phyloP scores from a whole-genome alignment of 2,888 invertebrate genomes.

The Eristalis arbustorum region DNA sequence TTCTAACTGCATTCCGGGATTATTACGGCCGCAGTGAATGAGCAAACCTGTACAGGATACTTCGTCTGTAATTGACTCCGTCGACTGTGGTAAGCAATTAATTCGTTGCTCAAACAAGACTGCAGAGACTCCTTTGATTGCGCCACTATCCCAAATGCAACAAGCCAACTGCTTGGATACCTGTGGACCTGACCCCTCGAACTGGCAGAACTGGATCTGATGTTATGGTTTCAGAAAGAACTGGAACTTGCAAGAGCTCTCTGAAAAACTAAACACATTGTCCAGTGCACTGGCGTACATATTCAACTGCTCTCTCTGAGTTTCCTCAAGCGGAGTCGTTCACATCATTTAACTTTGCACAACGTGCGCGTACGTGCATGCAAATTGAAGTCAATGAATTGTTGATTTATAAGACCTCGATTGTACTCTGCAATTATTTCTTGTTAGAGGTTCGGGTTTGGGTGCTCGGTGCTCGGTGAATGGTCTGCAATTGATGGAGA shows the following conservation, averaged over 20 bases:
- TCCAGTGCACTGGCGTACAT: neutral
- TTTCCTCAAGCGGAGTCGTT: neutral
- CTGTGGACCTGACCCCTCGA: too few species aligned
- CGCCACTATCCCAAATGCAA: too few species aligned
- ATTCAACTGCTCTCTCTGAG: neutral
- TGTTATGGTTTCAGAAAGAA: neutral
- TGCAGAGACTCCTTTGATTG: too few species aligned
- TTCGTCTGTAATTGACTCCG: too few species aligned
- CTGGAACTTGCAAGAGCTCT: neutral
- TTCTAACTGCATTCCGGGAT: too few species aligned
- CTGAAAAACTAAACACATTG: neutral
- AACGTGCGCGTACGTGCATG: neutral
- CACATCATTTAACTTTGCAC: neutral
- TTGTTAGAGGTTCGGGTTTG: neutral
- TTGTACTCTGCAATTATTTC: neutral
- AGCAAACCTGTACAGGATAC: too few species aligned
- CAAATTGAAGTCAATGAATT: neutral
- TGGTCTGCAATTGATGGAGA: neutral
- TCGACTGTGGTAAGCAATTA: too few species aligned
- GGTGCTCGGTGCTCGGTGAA: neutral
- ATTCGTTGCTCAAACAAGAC: too few species aligned
- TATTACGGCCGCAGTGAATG: too few species aligned
- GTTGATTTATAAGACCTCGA: neutral
- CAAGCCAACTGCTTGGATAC: too few species aligned
- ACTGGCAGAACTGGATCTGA: too few species aligned